Evolutionary conservation across 1,140 invertebrate species (phyloP).

Genomic region (Drosophila ironensis): DNA sequence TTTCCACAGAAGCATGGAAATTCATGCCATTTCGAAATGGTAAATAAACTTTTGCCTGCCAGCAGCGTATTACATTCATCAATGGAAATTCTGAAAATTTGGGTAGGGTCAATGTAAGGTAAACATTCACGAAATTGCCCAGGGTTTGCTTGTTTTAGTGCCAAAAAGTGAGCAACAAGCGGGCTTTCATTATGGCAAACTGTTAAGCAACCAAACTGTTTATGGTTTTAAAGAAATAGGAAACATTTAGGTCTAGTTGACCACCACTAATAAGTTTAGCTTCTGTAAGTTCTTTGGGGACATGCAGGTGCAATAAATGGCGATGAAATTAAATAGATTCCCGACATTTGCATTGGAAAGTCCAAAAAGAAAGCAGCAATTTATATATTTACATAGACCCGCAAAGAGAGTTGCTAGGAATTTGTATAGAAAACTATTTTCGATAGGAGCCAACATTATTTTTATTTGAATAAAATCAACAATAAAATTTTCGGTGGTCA

Average conservation of each 20-base stretch:
- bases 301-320: conserved; percentile 3
- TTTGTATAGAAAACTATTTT: conserved; percentile 46
- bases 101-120: conserved; percentile 41
- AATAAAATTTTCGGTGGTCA: conserved; percentile 30
- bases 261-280: not conserved
- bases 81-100: conserved; percentile 21
- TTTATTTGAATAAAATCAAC: conserved; percentile 68
- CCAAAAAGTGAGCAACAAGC: conserved; percentile 13
- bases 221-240: too few relatives aligned
- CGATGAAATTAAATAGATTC: conserved; percentile 20
- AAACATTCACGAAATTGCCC: conserved; percentile 31
- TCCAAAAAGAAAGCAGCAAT: not conserved
- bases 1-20: conserved; percentile 7
- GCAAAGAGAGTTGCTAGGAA: not conserved
- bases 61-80: conserved; percentile 50
- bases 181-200: not conserved
- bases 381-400: conserved; percentile 28
- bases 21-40: conserved; percentile 23
- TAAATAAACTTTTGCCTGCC: conserved; percentile 49
- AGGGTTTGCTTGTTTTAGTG: conserved; percentile 8
- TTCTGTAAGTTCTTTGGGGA: conserved; percentile 12
- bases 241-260: too few relatives aligned
- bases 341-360: conserved; percentile 6
- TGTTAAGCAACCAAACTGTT: too few relatives aligned
- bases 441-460: conserved; percentile 45